Base-by-base conservation (phyloP, 92 coral and sea anemone species). In the Desmophyllum pertusum region DNA sequence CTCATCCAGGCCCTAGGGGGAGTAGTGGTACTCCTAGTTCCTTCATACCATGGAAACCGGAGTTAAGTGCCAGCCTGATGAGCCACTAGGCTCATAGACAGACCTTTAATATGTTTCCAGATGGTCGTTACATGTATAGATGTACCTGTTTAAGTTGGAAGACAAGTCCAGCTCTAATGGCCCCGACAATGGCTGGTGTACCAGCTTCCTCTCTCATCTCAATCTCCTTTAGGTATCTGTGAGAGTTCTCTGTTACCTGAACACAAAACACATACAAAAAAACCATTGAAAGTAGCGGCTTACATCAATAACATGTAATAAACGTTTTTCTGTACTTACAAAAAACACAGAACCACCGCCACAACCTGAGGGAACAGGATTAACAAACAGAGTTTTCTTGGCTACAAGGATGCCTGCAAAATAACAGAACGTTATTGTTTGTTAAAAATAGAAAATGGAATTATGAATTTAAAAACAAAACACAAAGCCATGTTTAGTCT, bases 151-250 rank as follows among this genome's bases (percentile, higher is more conserved):
- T 96, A 1, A 96, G 94, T 69, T 96, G 99, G 84, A 96, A 96
- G 17, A 94, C 99, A 69, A 96, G 75, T 68, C 99, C 99, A 23
- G 99, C 99, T 76, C 99, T 88, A 77, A 96, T 86, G n/a, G 98
- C 93, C 46, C 93, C 99, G 2, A 96, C 99, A 86, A 96, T 96
- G 23, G 99, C 94, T 23, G 99, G 99, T 0, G 99, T 96, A 2
- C 99, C 99, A 10, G 98, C 97, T 81, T 96, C 99, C 78, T 96
- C 99, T 37, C 98, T 91, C 90, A 92, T 94, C 78, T 96, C 99
- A 70, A 91, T 87, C 71, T 96, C 99, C 85, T 95, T 92, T 31
- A 96, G 85, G 87, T 96, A 96, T 13, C 99, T 94, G 81, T 96
- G 99, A 69, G 92, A 87, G 70, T 91, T 83, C 53, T 96, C 93